A percentile compares a stretch with the other conserved stretches of the same genome.
Evolutionary conservation across 2,113 vertebrate species (phyloP).

Genomic region (Limanda limanda): DNA sequence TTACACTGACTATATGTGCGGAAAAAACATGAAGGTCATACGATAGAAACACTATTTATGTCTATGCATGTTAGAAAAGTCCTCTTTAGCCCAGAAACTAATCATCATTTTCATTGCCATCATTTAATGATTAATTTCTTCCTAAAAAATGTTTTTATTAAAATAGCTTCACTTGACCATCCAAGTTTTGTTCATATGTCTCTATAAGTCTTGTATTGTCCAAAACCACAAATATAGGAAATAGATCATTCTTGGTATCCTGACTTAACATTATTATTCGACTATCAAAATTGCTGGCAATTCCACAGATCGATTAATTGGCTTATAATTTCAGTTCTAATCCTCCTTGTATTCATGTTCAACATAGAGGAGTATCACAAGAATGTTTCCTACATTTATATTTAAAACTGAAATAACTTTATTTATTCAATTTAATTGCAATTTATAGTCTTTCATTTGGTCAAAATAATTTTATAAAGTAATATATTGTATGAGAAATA

Average conservation of each 20-base stretch:
- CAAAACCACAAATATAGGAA: no score
- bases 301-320: not conserved
- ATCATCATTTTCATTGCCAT: not conserved
- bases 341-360: no score
- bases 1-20: constrained; percentile 33
- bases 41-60: not conserved
- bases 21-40: constrained; percentile 37
- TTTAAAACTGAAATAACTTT: no score
- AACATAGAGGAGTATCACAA: not conserved
- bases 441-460: not conserved
- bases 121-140: not conserved
- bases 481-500: not conserved
- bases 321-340: not conserved
- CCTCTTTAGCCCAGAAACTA: no score
- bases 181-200: no score
- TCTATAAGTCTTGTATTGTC: no score
- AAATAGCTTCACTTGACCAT: not conserved
- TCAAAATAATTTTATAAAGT: not conserved
- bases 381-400: no score
- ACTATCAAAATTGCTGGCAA: no score
- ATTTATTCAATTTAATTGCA: not conserved
- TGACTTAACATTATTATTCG: no score
- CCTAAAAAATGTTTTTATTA: no score
- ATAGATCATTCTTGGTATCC: no score
- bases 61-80: not conserved